A percentile compares a stretch with the other conserved stretches of the same genome.
Evolutionary conservation across 1,140 invertebrate species (phyloP).

Genomic region (Whitmania pigra): DNA sequence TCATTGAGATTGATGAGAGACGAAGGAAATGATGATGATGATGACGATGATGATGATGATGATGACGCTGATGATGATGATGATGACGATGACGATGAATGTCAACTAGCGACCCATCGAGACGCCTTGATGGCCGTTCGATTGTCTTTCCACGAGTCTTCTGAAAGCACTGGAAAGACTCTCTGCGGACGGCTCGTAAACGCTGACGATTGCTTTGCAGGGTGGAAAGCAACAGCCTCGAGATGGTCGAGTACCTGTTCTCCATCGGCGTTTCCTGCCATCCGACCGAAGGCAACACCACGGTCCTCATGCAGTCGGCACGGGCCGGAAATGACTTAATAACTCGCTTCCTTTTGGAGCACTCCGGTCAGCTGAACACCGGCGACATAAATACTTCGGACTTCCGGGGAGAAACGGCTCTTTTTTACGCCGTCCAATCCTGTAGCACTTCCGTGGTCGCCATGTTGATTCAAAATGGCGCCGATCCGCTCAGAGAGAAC

Average conservation of each 20-base stretch:
- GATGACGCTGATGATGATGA: too few relatives aligned
- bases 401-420: constrained; percentile 23
- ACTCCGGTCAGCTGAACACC: not conserved
- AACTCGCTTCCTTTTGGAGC: constrained; percentile 21
- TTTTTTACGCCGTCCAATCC: constrained; percentile 24
- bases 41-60: too few relatives aligned
- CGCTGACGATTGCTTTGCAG: constrained; percentile 12
- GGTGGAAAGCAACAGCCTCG: constrained; percentile 22
- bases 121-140: too few relatives aligned
- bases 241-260: constrained; percentile 21
- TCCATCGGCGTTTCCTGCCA: constrained; percentile 15
- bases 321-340: constrained; percentile 20
- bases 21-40: too few relatives aligned
- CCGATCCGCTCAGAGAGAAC: not conserved
- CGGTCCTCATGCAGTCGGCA: constrained; percentile 23
- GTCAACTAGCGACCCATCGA: too few relatives aligned
- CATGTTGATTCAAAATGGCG: constrained; percentile 11
- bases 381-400: constrained; percentile 21
- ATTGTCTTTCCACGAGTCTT: too few relatives aligned
- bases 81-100: too few relatives aligned
- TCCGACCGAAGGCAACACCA: constrained; percentile 19
- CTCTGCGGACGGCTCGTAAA: constrained; percentile 2
- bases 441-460: constrained; percentile 5
- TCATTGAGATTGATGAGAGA: too few relatives aligned
- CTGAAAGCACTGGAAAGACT: not conserved